Evolutionary conservation across 2,113 vertebrate species (phyloP).

Genomic region (Pimephales promelas): DNA sequence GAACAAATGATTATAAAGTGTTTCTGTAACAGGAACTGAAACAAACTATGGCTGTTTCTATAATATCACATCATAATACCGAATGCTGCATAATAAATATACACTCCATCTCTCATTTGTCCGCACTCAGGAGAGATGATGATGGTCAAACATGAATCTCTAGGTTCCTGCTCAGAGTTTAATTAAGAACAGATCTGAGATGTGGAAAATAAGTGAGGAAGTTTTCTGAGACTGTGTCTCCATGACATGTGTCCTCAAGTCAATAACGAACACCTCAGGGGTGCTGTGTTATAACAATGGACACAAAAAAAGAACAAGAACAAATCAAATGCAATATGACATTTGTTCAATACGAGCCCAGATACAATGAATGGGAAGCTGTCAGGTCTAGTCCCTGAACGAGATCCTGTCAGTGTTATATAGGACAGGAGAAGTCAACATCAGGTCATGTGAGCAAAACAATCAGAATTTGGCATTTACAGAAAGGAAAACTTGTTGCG

Average conservation of each 20-base stretch:
- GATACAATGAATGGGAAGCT: not conserved
- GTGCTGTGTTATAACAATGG: not conserved
- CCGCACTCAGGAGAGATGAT: not conserved
- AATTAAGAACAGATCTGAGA: not conserved
- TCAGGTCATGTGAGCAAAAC: not conserved
- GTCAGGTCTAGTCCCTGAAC: not conserved
- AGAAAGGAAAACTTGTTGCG: not conserved
- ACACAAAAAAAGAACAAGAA: not conserved
- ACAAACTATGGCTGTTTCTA: not conserved
- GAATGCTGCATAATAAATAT: not conserved
- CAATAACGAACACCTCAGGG: not conserved
- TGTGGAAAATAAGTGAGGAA: not conserved
- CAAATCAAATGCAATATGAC: too few species aligned
- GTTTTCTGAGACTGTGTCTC: not conserved
- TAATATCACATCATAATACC: not conserved
- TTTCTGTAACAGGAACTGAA: not conserved
- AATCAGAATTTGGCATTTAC: not conserved
- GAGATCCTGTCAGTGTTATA: not conserved
- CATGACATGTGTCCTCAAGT: conserved; percentile 9
- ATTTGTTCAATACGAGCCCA: too few species aligned
- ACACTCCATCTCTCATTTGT: not conserved
- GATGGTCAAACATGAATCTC: conserved; percentile 2
- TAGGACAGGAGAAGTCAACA: not conserved
- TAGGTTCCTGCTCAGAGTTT: not conserved
- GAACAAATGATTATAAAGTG: not conserved